phyloP scores from a whole-genome alignment of 2,797 vertebrate genomes.

The Phoeniculus purpureus region DNA sequence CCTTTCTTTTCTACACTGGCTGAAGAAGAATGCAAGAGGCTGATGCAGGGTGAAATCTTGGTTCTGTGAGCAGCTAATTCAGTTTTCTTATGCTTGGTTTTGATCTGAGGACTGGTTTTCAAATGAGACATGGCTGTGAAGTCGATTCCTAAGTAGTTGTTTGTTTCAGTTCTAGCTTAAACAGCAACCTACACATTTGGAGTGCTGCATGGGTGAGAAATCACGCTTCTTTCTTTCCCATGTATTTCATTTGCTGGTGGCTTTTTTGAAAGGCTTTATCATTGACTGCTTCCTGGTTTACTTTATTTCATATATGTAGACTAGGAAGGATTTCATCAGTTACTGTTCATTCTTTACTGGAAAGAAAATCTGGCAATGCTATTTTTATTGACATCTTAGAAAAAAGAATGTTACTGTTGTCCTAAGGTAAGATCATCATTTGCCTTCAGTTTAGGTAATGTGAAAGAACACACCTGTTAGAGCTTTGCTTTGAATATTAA shows the following conservation, averaged over 20 bases:
- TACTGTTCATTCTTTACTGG: not conserved
- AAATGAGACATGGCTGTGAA: not conserved
- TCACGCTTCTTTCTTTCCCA: constrained; percentile 16
- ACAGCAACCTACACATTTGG: not conserved
- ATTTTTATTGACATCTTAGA: not conserved
- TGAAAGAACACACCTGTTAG: not conserved
- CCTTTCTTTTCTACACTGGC: not conserved
- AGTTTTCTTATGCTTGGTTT: not conserved
- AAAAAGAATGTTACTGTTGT: not conserved
- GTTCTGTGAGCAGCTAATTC: not conserved
- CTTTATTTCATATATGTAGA: constrained; percentile 10
- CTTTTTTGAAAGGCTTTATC: constrained; percentile 30
- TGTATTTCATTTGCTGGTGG: not conserved
- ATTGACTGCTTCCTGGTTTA: constrained; percentile 41
- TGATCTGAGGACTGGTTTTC: not conserved
- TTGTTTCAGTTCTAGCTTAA: constrained; percentile 26
- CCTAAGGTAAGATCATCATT: not conserved
- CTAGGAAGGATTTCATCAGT: not conserved
- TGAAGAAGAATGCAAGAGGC: not conserved
- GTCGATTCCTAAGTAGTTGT: not conserved
- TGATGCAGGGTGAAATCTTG: not conserved
- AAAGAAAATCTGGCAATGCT: constrained; percentile 1
- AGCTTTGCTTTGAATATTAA: not conserved
- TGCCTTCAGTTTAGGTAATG: not conserved
- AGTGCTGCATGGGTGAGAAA: not conserved